A percentile compares a stretch with the other conserved stretches of the same genome.
These are phyloP conservation scores for Hylyphantes graminicola DNA, from an alignment of 1,140 invertebrate genomes.

Conservation along the genomic window DNA sequence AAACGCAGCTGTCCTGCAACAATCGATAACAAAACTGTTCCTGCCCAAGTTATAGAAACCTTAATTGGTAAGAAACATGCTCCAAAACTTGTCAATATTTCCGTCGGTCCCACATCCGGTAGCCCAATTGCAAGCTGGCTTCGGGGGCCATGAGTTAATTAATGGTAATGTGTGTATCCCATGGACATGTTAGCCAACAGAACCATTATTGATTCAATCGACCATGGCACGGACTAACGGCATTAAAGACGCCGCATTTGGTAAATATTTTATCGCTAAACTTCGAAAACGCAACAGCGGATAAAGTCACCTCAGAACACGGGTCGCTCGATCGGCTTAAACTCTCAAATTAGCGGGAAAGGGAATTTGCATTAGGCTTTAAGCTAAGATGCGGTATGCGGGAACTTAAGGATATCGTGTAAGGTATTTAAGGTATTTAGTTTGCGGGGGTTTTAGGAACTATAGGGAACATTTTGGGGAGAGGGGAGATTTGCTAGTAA, in stretches of 20 bases:
- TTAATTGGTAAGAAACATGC: slow-evolving; percentile 19
- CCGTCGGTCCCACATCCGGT: neutral
- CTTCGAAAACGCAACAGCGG: slow-evolving; percentile 20
- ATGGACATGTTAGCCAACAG: neutral
- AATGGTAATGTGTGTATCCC: slow-evolving; percentile 51
- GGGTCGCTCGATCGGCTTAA: neutral
- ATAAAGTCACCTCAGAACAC: slow-evolving; percentile 35
- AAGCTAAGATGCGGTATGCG: neutral
- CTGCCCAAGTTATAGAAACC: too few species aligned
- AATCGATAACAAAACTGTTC: slow-evolving; percentile 3
- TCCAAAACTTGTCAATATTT: slow-evolving; percentile 22
- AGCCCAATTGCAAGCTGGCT: neutral
- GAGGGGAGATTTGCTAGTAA: too few species aligned
- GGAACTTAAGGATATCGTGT: neutral
- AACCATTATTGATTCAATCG: slow-evolving; percentile 52
- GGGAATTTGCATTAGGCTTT: slow-evolving; percentile 25
- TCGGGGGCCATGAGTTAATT: slow-evolving; percentile 48
- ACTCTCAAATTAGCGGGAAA: slow-evolving; percentile 8
- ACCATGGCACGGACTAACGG: slow-evolving; percentile 26
- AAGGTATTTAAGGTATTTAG: neutral
- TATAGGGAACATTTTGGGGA: neutral
- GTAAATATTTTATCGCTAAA: slow-evolving; percentile 53
- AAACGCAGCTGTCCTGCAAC: neutral
- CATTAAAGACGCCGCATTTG: slow-evolving; percentile 14
- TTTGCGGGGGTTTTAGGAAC: neutral